Evolutionary conservation across 2,113 vertebrate genomes (phyloP).

Genomic region (Hypanus sabinus): DNA sequence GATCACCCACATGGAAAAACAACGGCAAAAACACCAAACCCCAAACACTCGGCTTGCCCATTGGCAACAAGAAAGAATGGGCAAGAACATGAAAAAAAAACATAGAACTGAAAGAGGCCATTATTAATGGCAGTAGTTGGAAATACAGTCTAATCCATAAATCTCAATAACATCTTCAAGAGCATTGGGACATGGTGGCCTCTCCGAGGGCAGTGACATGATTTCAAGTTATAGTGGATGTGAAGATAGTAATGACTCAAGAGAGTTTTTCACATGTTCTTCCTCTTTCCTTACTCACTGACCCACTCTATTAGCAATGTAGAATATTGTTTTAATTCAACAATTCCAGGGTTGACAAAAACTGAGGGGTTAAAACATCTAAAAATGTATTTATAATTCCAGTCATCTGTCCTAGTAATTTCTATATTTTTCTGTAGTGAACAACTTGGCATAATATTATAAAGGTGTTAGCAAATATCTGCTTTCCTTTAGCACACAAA

Average conservation of each 20-base stretch:
- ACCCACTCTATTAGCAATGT: background rate
- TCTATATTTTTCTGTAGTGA: background rate
- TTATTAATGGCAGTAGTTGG: too few relatives aligned
- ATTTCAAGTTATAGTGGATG: background rate
- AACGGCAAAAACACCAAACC: too few relatives aligned
- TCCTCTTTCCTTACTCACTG: background rate
- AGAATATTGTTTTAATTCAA: background rate
- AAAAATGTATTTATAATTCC: background rate
- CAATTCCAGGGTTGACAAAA: background rate
- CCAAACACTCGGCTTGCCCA: too few relatives aligned
- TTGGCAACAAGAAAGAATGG: too few relatives aligned
- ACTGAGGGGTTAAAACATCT: background rate
- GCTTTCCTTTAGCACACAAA: background rate
- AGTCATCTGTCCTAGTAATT: background rate
- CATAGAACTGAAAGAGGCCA: too few relatives aligned
- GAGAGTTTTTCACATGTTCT: background rate
- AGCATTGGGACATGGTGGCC: too few relatives aligned
- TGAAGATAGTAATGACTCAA: background rate
- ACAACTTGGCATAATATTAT: background rate
- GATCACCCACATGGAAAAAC: too few relatives aligned
- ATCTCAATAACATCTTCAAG: too few relatives aligned
- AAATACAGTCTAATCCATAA: too few relatives aligned
- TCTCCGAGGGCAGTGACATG: too few relatives aligned
- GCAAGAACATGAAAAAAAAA: too few relatives aligned
- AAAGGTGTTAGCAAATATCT: background rate